phyloP scores from a whole-genome alignment of 37 sponge, comb jelly and placozoan genomes.

The Chondrosia reniformis region DNA sequence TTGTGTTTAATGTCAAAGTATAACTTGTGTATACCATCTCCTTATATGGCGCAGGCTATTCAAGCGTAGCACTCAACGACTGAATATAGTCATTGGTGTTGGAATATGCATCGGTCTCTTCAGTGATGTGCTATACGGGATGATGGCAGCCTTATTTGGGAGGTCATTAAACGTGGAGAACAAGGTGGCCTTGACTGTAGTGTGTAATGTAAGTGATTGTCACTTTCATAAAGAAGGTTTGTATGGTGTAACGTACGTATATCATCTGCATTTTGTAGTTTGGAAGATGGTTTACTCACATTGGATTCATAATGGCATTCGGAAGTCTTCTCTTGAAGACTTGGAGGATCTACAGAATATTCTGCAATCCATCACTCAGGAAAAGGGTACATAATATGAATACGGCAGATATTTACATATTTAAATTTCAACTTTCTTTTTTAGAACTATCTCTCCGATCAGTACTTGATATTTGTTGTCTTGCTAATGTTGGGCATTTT shows the following conservation, averaged over 20 bases:
- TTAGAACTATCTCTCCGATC: conserved; percentile 15
- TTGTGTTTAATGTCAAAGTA: no score
- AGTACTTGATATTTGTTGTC: conserved; percentile 2
- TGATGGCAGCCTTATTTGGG: no score
- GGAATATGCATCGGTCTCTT: not conserved
- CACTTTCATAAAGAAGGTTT: no score
- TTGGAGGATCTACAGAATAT: conserved; percentile 9
- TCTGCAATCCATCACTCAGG: conserved; percentile 4
- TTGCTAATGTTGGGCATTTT: not conserved
- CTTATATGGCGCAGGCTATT: not conserved
- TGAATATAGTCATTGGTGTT: not conserved
- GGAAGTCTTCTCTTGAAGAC: conserved; percentile 14
- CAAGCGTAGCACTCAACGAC: not conserved
- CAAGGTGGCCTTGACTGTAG: no score
- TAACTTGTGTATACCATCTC: no score
- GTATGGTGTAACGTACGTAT: no score
- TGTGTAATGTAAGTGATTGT: no score
- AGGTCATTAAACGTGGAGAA: no score
- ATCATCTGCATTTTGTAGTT: no score
- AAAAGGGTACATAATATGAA: not conserved
- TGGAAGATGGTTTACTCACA: not conserved
- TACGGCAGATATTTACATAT: not conserved
- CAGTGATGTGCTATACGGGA: not conserved
- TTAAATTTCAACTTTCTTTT: not conserved
- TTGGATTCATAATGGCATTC: not conserved